Evolutionary conservation across 2,888 invertebrate species (phyloP), one percentile per base, ranked within the genome.

Genomic region (Synergus umbraculus): DNA sequence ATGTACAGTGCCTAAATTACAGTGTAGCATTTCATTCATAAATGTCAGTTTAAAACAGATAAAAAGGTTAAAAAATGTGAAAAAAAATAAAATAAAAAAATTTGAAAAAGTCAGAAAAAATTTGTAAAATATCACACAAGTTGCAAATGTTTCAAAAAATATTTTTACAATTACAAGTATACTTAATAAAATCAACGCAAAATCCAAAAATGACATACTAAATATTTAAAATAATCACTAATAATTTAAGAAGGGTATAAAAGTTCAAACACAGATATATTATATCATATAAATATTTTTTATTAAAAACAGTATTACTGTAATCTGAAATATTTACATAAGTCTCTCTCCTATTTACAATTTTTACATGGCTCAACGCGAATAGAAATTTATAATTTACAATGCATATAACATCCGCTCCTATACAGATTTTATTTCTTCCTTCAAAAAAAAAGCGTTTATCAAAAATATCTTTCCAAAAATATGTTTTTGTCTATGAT

Each of bases 241-340:
- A 22, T 22, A 22, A 22, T 22, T 22, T 15, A 15, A n/a, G n/a
- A 49, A 49, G 49, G 49, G 5, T 15, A 22, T 10, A 22, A 60
- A 60, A 60, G 9, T 18, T 22, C 10, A 10, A 22, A n/a, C 49
- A 7, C n/a, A n/a, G 3, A 29, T 49, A 54, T 12, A 44, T 67
- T 22, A 22, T 22, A 18, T 10, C 49, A 49, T 15, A 54, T 54
- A 73, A 73, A 73, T 49, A 10, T 54, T n/a, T 54, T 73, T 73
- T 73, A 73, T 73, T 73, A n/a, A 73, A 73, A 73, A 73, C 54
- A 73, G 49, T 73, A 29, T 73, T 73, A 15, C 44, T 46, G 37
- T 73, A 54, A 73, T 73, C 73, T 54, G 73, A 8, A 9, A 54
- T 73, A 54, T 73, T n/a, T 22, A 54, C 73, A 73, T 73, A 73